Conservation (phyloP, 2,888 invertebrate genomes). For the Ophraella communa region DNA sequence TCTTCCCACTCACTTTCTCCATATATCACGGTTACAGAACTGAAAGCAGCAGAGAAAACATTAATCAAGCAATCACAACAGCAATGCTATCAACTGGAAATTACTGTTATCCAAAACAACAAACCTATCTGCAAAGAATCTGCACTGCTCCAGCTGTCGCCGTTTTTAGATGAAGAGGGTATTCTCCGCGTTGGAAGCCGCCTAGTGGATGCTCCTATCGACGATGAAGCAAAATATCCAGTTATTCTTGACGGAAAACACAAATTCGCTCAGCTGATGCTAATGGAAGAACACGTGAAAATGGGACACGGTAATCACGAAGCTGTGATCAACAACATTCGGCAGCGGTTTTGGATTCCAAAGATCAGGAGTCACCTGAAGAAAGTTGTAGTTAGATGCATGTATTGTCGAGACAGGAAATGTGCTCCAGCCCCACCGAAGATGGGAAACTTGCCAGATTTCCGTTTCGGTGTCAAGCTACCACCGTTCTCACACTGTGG, state of each 20-base stretch:
- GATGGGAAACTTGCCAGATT: neutral
- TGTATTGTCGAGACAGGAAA: constrained; percentile 1
- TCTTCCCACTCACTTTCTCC: too few species aligned
- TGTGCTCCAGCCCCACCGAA: neutral
- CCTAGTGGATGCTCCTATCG: too few species aligned
- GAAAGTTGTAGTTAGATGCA: neutral
- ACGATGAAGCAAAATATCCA: too few species aligned
- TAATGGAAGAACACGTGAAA: neutral
- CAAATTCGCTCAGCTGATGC: neutral
- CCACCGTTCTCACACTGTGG: neutral
- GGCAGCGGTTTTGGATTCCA: neutral
- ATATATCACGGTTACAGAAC: too few species aligned
- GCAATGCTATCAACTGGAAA: too few species aligned
- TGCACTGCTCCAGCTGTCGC: too few species aligned
- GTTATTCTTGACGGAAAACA: neutral
- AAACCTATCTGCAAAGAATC: too few species aligned
- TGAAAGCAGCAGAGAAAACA: too few species aligned
- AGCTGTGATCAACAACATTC: neutral
- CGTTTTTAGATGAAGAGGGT: too few species aligned
- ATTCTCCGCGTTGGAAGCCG: too few species aligned
- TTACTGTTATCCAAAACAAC: too few species aligned
- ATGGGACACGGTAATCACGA: neutral
- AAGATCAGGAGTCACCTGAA: neutral
- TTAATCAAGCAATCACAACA: too few species aligned
- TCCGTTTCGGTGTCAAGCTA: neutral